Evolutionary conservation across 2,888 invertebrate genomes (phyloP), one percentile per base, ranked within the genome.

Genomic region (Auanema sp.): DNA sequence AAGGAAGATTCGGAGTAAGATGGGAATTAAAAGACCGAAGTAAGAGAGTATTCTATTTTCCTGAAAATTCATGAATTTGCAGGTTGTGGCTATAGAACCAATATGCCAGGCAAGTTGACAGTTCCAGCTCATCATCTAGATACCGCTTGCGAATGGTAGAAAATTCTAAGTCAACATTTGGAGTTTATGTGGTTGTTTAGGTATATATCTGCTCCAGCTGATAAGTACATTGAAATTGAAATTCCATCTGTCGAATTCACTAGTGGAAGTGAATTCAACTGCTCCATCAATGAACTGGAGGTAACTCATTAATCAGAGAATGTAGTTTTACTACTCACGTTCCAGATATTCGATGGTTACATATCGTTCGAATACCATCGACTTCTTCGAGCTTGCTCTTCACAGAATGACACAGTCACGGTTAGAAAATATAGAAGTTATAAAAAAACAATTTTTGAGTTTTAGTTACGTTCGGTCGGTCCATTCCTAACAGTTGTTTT

Each of bases 271-370:
- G 16, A 18, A 5, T 33, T 49, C 47, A 75, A 77, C 21, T 80
- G 80, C 55, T 60, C 71, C 0, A 60, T 75, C 23, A 80, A 81
- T 49, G 55, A 64, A 41, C 63, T 80, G 18, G 76, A 78, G 57
- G 72, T 76, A 50, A 33, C 47, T 43, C 1, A 2, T 14, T 33
- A 18, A 4, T 42, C 5, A 21, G 16, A 60, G 16, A 43, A 6
- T 51, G 12, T 43, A n/a, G n/a, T n/a, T n/a, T n/a, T n/a, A n/a
- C n/a, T 12, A 12, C 8, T 42, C 41, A 14, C 16, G 21, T 57
- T 23, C 24, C 40, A 60, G 54, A 41, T 58, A 16, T 68, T 44
- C 44, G 72, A 74, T 54, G 75, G 75, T 10, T 71, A 71, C 53
- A 63, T 68, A 0, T 49, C 65, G 0, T 68, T 65, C 41, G 66